Conservation (phyloP, 2,888 invertebrate species). For the Ceraclea dissimilis region DNA sequence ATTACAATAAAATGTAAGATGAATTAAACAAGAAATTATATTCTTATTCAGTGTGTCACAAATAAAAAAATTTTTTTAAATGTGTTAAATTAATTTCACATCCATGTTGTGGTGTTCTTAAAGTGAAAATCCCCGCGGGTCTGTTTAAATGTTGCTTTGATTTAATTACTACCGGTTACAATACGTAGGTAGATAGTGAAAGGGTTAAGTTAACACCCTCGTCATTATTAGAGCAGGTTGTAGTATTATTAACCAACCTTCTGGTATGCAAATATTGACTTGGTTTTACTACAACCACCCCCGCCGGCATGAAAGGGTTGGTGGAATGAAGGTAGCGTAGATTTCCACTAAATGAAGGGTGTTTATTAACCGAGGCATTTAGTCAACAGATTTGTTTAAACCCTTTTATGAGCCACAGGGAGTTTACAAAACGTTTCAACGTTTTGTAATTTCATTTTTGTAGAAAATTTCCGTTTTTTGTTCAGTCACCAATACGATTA, state of each 20-base stretch:
- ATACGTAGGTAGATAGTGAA: too few species aligned
- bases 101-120: too few species aligned
- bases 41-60: too few species aligned
- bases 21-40: too few species aligned
- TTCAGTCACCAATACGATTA: too few species aligned
- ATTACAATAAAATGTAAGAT: too few species aligned
- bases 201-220: conserved; percentile 22
- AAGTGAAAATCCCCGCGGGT: conserved; percentile 4
- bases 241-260: neutral
- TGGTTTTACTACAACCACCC: conserved; percentile 5
- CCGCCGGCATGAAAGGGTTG: conserved; percentile 13
- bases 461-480: too few species aligned
- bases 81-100: too few species aligned
- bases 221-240: neutral
- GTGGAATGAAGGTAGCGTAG: conserved; percentile 4
- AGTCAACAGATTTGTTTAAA: conserved; percentile 19
- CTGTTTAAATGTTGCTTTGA: conserved; percentile 15
- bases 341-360: conserved; percentile 20
- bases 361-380: conserved; percentile 15
- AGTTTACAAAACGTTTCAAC: neutral
- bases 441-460: too few species aligned
- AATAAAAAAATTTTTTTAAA: too few species aligned
- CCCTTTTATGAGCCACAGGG: neutral
- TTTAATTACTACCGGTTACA: conserved; percentile 22
- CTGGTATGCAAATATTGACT: conserved; percentile 22